phyloP scores from a whole-genome alignment of 2,888 invertebrate species.

The Ditula angustiorana region DNA sequence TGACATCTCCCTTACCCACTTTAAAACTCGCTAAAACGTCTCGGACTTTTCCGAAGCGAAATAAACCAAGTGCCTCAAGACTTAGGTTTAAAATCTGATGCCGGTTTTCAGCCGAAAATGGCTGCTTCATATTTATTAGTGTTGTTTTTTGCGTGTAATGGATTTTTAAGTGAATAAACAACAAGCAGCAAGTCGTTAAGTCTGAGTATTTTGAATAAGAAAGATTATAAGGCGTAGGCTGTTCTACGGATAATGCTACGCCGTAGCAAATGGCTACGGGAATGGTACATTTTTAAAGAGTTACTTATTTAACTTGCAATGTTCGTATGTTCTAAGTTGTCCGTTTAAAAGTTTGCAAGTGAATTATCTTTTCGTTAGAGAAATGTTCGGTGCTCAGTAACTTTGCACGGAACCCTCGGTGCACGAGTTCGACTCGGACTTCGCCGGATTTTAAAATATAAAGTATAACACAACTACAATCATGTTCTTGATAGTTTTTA shows the following conservation, averaged over 20 bases:
- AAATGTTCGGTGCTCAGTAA: no score
- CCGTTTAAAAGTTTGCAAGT: no score
- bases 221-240: conserved; percentile 20
- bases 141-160: conserved; percentile 80
- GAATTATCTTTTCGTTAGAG: no score
- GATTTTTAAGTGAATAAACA: conserved; percentile 83
- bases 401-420: no score
- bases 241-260: conserved; percentile 13
- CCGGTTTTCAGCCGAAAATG: conserved; percentile 60
- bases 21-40: conserved; percentile 73
- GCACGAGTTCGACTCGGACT: no score
- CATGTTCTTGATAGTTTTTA: no score
- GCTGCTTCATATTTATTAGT: conserved; percentile 77
- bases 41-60: conserved; percentile 44
- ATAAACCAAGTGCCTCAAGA: conserved; percentile 28
- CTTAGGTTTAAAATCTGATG: conserved; percentile 45
- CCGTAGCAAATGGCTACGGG: conserved; percentile 10
- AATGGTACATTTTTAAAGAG: no score
- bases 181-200: conserved; percentile 53
- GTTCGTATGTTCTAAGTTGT: no score
- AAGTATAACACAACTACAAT: no score
- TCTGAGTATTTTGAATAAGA: conserved; percentile 35
- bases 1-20: conserved; percentile 72
- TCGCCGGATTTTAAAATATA: no score
- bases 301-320: no score